Percentiles rank a stretch among this genome's conserved stretches.
Conservation (phyloP, 2,888 invertebrate species). For the Steinernema carpocapsae region DNA sequence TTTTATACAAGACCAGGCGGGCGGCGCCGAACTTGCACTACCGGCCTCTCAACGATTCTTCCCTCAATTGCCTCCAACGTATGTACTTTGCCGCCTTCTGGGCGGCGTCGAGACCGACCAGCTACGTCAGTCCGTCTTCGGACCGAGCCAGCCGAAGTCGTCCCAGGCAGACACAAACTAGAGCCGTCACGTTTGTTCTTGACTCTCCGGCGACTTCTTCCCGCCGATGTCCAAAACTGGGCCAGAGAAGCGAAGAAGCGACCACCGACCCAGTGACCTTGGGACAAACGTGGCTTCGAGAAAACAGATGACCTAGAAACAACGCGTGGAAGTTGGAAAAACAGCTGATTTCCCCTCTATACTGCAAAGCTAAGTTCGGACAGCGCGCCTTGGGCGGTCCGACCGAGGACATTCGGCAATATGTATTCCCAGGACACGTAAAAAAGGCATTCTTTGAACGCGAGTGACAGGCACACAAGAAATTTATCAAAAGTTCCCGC, state of each 20-base stretch:
- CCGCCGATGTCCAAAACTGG: neutral
- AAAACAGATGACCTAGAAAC: neutral
- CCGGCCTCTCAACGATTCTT: neutral
- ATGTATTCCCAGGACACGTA: neutral
- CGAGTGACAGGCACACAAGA: neutral
- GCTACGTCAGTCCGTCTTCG: neutral
- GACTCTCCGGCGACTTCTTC: neutral
- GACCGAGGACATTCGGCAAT: neutral
- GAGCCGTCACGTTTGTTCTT: neutral
- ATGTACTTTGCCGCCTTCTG: conserved; percentile 21
- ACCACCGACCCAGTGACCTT: neutral
- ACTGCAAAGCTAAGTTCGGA: neutral
- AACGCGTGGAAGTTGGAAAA: neutral
- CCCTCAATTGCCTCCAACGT: neutral
- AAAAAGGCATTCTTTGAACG: neutral
- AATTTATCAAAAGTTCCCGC: conserved; percentile 1
- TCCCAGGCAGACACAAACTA: conserved; percentile 24
- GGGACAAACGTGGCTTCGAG: neutral
- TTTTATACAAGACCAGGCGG: conserved; percentile 33
- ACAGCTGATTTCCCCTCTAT: conserved; percentile 9
- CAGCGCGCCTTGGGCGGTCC: neutral
- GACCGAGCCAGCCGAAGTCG: neutral
- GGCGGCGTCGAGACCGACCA: conserved; percentile 8
- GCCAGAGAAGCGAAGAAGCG: neutral
- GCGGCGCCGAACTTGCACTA: conserved; percentile 24